Evolutionary conservation across 2,113 vertebrate species (phyloP), one percentile per base, ranked within the genome.

Genomic region (Gnathonemus longibarbis): DNA sequence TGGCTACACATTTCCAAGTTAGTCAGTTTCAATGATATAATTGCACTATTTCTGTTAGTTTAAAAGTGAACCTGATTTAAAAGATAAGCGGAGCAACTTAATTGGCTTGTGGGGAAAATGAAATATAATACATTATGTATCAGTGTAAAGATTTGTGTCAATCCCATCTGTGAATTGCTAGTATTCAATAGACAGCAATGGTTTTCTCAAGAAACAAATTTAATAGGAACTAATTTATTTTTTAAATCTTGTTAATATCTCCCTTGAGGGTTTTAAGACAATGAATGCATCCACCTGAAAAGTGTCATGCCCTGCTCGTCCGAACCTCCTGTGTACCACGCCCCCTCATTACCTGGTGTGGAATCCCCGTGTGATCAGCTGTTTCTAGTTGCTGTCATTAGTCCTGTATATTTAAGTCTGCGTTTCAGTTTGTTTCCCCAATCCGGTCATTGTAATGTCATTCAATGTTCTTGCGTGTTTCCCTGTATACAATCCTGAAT

Each of bases 201-300:
- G 27, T 50, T 48, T 49, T 50, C 31, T 80, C 74, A 80, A 74
- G 66, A 74, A 80, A 35, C 35, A 80, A 39, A 48, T 27, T 50
- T 27, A 15, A 48, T 31, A 13, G 21, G 48, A 48, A 49, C 84
- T 49, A 15, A 50, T 50, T 50, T 50, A 86, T 86, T 86, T 86
- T 86, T 56, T 2, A 24, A 56, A 86, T 48, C 48, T 85, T 86
- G 45, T 85, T 85, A 85, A 85, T 85, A n/a, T 85, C 48, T 50
- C 10, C 46, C 42, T 85, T 85, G 84, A 42, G 83, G n/a, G n/a
- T 13, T 11, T 49, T 48, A 49, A 85, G 84, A 86, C 24, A 86
- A 31, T 50, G 46, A 86, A n/a, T 15, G n/a, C 45, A 86, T 49
- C 19, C 45, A n/a, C 84, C 46, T 48, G 53, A 56, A 56, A 56